phyloP scores from a whole-genome alignment of 2,888 invertebrate species.

The Xylota segnis region DNA sequence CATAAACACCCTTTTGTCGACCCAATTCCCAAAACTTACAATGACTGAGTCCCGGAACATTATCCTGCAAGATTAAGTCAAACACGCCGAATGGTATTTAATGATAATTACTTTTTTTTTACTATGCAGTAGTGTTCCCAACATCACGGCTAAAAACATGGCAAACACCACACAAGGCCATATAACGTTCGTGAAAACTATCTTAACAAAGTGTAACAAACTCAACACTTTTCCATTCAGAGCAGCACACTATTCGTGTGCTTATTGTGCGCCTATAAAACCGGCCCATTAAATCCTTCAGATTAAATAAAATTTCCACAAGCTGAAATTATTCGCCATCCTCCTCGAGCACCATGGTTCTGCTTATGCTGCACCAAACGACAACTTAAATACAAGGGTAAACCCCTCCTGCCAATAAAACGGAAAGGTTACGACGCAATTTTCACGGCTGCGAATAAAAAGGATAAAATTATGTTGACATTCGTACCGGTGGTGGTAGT shows the following conservation, averaged over 20 bases:
- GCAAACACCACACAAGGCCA: neutral
- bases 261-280: conserved; percentile 49
- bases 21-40: neutral
- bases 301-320: conserved; percentile 63
- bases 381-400: conserved; percentile 51
- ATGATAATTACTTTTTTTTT: neutral
- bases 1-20: no score
- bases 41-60: neutral
- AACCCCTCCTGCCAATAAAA: conserved; percentile 40
- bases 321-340: conserved; percentile 41
- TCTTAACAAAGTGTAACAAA: conserved; percentile 54
- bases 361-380: conserved; percentile 38
- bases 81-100: conserved; percentile 1
- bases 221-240: conserved; percentile 39
- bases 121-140: neutral
- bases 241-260: conserved; percentile 38
- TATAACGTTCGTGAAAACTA: conserved; percentile 35
- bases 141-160: neutral
- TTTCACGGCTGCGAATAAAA: conserved; percentile 65
- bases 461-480: conserved; percentile 71
- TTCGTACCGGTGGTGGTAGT: conserved; percentile 17
- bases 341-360: neutral
- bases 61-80: neutral
- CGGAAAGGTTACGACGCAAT: conserved; percentile 58
- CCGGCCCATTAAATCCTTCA: conserved; percentile 45